A percentile compares a stretch with the other conserved stretches of the same genome.
phyloP scores from a whole-genome alignment of 30 jellyfish, hydroid and myxozoan genomes.

The Sanderia malayensis region DNA sequence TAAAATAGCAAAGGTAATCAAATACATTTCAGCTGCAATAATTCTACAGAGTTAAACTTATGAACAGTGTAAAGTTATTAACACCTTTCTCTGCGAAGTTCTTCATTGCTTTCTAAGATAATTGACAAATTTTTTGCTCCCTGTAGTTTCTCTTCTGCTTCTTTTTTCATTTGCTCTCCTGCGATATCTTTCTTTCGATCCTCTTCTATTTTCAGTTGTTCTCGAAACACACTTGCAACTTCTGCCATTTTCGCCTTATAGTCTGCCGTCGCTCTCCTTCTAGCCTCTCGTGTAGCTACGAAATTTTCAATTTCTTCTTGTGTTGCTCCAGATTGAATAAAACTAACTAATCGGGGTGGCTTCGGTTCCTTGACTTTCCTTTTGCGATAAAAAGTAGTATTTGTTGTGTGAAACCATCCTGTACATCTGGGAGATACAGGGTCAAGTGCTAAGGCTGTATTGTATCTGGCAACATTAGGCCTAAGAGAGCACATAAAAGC shows the following conservation, averaged over 20 bases:
- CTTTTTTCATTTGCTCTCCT: conserved; percentile 72
- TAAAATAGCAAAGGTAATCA: no score
- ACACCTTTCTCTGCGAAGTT: conserved; percentile 65
- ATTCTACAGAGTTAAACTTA: no score
- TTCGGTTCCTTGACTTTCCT: not conserved
- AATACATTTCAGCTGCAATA: no score
- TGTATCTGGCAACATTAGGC: no score
- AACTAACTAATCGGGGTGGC: conserved; percentile 23
- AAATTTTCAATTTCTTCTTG: conserved; percentile 43
- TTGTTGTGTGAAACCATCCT: no score
- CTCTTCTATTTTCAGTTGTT: conserved; percentile 48
- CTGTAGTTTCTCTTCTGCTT: conserved; percentile 56
- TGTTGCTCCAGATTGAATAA: conserved; percentile 40
- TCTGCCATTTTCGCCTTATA: conserved; percentile 63
- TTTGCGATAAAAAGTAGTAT: not conserved
- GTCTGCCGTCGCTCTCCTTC: conserved; percentile 40
- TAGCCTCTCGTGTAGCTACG: conserved; percentile 16
- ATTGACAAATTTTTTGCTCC: conserved; percentile 46
- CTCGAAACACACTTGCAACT: conserved; percentile 49
- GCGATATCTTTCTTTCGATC: conserved; percentile 54
- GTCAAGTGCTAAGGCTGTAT: no score
- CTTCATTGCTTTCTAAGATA: conserved; percentile 64
- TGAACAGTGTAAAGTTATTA: no score
- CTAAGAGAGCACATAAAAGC: no score
- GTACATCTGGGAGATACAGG: no score